Evolutionary conservation across 2,888 invertebrate species (phyloP).

Genomic region (Plagodis pulveraria): DNA sequence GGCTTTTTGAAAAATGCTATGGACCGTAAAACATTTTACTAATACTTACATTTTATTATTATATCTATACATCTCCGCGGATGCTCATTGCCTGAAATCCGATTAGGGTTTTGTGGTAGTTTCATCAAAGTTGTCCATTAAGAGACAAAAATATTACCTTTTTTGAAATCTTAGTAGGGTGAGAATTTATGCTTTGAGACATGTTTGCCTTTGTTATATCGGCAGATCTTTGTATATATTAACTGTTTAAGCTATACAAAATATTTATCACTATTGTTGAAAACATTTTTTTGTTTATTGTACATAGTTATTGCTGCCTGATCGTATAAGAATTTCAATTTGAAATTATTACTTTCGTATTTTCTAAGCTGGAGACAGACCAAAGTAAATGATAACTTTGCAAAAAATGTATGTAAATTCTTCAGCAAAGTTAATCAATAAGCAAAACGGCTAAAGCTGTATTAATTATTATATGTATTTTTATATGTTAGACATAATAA

Average conservation of each 20-base stretch:
- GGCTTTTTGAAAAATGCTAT: slow-evolving; percentile 77
- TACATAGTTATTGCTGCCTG: slow-evolving; percentile 36
- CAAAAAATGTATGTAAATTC: slow-evolving; percentile 65
- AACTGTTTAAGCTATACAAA: slow-evolving; percentile 54
- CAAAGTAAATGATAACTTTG: slow-evolving; percentile 86
- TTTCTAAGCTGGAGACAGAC: slow-evolving; percentile 87
- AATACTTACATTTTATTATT: background rate
- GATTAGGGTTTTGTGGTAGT: too few species aligned
- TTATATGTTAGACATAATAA: slow-evolving; percentile 53
- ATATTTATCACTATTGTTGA: slow-evolving; percentile 40
- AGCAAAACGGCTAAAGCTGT: slow-evolving; percentile 69
- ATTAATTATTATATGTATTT: slow-evolving; percentile 54
- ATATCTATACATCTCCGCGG: too few species aligned
- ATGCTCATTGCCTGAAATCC: too few species aligned
- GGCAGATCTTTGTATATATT: slow-evolving; percentile 83
- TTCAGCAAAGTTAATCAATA: slow-evolving; percentile 72
- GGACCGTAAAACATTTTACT: slow-evolving; percentile 33
- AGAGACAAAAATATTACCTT: too few species aligned
- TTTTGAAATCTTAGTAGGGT: too few species aligned
- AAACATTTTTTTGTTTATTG: slow-evolving; percentile 39
- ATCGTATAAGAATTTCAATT: slow-evolving; percentile 42
- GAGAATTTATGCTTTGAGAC: slow-evolving; percentile 53
- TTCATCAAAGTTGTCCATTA: too few species aligned
- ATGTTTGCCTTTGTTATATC: slow-evolving; percentile 68
- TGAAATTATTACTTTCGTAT: slow-evolving; percentile 54